Evolutionary conservation across 1,140 invertebrate genomes (phyloP), one percentile per base, ranked within the genome.

Genomic region (Sarcophaga peregrina): DNA sequence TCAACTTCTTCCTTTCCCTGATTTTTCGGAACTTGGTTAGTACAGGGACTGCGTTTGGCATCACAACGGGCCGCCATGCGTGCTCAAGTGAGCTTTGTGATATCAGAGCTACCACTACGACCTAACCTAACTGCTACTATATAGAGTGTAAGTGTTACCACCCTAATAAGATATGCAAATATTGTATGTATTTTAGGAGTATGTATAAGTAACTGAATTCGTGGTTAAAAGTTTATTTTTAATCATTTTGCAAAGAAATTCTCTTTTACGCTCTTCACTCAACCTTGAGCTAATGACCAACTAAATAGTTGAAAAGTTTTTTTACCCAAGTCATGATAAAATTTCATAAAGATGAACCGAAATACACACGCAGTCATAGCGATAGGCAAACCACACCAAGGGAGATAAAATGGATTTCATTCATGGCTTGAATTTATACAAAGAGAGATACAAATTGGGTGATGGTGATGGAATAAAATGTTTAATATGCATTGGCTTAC

Each of bases 401-500:
- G 17, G n/a, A 20, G 50, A 52, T 9, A 10, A 52, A 52, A 52
- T 10, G 13, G 50, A 13, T 52, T 52, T 37, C 25, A 37, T 37
- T 37, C n/a, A n/a, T 37, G 25, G 25, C 4, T 2, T 37, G 25
- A 37, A n/a, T n/a, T n/a, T n/a, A n/a, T n/a, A n/a, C n/a, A 37
- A 37, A 37, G 25, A 37, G 25, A 52, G 50, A 52, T 58, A n/a
- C 15, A 58, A 13, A 58, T 58, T 58, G 6, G 52, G 1, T 58
- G 13, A 58, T 37, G n/a, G 54, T 58, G 54, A n/a, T n/a, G 3
- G 6, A n/a, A n/a, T n/a, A 8, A 68, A 68, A 20, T 68, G 58
- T 68, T 68, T 68, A 68, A 68, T 68, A 68, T 68, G 58, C 58
- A 17, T 68, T 68, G 62, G 62, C 6, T 68, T 68, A 68, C 62